Base-by-base conservation (phyloP, 1,140 invertebrate species). In the Ylistrum balloti region DNA sequence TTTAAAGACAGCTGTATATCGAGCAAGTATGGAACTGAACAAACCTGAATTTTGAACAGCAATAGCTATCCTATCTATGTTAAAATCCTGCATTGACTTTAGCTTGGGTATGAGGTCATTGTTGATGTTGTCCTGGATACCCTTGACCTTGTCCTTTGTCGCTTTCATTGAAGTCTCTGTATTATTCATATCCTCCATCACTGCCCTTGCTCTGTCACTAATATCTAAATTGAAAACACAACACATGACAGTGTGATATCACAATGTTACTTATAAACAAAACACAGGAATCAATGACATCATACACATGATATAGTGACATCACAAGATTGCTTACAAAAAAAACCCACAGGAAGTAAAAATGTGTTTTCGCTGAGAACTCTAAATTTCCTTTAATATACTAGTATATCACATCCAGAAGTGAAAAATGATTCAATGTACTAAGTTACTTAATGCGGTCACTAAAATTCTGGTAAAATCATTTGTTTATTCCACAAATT, bases 1-100 rank as follows among this genome's bases (percentile, higher is more conserved):
- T 13, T 45, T 45, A 13, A 45, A 13, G 41, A 45, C 41, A 45
- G 17, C 10, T 38, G 35, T 38, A n/a, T 38, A 45, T 17, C 41
- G 20, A 17, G 9, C 41, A 1, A 45, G 41, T 45, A 45, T 13
- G 41, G 20, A 74, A 74, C 9, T n/a, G 33, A 10, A 86, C 91
- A 92, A 90, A 94, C 93, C 90, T 56, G 93, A 92, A 86, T 86
- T 89, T 33, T 86, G 88, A 20, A 92, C 90, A 87, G 91, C 90
- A 88, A 35, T 87, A 85, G 92, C 90, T 86, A 92, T 90, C 1
- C 85, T 87, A 88, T 92, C 90, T 32, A 93, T 86, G 33, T 90
- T 88, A 56, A 94, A 89, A 33, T 93, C 86, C 74, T 93, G 91
- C 22, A 96, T 91, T 28, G 93, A 92, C 34, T 95, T 94, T 2